A percentile compares a stretch with the other conserved stretches of the same genome.
These are phyloP conservation scores for Aplocera efformata DNA, from an alignment of 2,888 invertebrate genomes.

Conservation along the genomic window DNA sequence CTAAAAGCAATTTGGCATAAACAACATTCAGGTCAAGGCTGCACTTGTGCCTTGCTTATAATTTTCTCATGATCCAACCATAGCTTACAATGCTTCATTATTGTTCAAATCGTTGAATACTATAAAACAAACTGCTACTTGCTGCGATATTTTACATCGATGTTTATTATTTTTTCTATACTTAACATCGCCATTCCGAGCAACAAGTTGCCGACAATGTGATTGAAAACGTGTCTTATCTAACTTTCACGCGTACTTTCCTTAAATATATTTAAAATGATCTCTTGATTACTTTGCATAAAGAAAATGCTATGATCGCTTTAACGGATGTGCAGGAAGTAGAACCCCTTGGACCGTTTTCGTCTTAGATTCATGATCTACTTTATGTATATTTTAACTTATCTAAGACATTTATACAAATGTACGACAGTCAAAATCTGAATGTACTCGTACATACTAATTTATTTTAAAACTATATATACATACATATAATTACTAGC, in stretches of 20 bases:
- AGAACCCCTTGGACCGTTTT: too few relatives aligned
- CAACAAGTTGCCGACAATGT: conserved; percentile 41
- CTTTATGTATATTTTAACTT: too few relatives aligned
- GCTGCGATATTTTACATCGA: conserved; percentile 7
- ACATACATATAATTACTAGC: too few relatives aligned
- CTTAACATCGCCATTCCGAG: conserved; percentile 38
- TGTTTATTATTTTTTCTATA: conserved; percentile 45
- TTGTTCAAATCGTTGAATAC: conserved; percentile 26
- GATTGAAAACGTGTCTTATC: conserved; percentile 80
- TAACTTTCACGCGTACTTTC: conserved; percentile 44
- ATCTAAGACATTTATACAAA: too few relatives aligned
- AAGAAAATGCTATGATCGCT: conserved; percentile 1
- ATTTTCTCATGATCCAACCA: background rate
- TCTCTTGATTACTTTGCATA: conserved; percentile 29
- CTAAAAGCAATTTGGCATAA: too few relatives aligned
- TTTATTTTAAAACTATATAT: too few relatives aligned
- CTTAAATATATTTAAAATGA: conserved; percentile 42
- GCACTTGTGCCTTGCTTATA: background rate
- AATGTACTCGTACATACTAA: too few relatives aligned
- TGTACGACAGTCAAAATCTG: too few relatives aligned
- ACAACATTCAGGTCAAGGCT: background rate
- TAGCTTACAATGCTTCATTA: conserved; percentile 14
- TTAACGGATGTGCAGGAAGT: background rate
- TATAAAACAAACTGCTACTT: conserved; percentile 10
- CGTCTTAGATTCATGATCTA: too few relatives aligned